Percentiles rank a stretch among this genome's conserved stretches.
These are phyloP conservation scores for Bombus waltoni DNA, from an alignment of 1,140 invertebrate species.

Conservation along the genomic window DNA sequence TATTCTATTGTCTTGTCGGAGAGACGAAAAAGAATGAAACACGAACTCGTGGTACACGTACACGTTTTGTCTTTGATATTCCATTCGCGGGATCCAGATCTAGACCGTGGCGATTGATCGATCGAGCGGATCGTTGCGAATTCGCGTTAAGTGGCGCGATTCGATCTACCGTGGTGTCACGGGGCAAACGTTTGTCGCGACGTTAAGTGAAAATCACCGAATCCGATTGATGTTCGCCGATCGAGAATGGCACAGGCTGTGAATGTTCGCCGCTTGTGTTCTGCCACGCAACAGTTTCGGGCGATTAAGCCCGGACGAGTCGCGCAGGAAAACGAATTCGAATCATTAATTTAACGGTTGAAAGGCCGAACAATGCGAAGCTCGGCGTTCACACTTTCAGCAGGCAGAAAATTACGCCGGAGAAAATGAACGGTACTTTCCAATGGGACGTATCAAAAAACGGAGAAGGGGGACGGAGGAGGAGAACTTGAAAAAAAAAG, in stretches of 20 bases:
- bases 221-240: not conserved
- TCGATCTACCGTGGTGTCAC: not conserved
- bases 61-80: not conserved
- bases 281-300: conserved; percentile 22
- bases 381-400: conserved; percentile 20
- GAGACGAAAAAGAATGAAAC: not conserved
- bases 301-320: conserved; percentile 20
- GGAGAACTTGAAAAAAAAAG: not conserved
- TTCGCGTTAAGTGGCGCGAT: conserved; percentile 20
- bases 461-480: not conserved
- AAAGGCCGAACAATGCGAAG: conserved; percentile 14
- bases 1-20: conserved; percentile 15
- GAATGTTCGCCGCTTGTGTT: not conserved
- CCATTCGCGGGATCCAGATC: not conserved
- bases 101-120: not conserved
- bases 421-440: conserved; percentile 29
- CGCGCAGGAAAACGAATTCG: not conserved
- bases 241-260: not conserved
- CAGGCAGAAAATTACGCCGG: conserved; percentile 28
- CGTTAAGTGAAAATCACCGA: conserved; percentile 36
- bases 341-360: conserved; percentile 29
- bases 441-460: conserved; percentile 13
- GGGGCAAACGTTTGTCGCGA: not conserved
- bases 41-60: not conserved
- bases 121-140: not conserved